These are phyloP conservation scores for Apamea monoglypha DNA, from an alignment of 2,888 invertebrate genomes.

Conservation along the genomic window DNA sequence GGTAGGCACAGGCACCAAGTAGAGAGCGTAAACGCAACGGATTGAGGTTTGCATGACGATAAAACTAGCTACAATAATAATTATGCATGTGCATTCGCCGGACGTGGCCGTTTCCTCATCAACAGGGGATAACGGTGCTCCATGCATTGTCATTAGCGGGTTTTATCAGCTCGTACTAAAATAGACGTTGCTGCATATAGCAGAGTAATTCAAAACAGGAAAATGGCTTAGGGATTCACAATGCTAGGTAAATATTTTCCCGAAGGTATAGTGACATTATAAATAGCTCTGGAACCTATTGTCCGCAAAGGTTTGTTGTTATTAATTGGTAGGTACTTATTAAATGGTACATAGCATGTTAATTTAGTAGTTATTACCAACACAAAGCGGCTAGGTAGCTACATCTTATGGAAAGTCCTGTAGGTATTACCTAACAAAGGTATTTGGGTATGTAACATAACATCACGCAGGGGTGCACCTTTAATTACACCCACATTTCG, in stretches of 20 bases:
- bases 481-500: no score
- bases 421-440: not conserved
- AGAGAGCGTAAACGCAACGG: not conserved
- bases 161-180: constrained; percentile 14
- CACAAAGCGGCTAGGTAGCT: not conserved
- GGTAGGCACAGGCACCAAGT: not conserved
- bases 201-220: constrained; percentile 49
- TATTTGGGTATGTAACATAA: not conserved
- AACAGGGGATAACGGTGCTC: constrained; percentile 52
- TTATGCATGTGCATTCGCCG: constrained; percentile 56
- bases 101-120: constrained; percentile 66
- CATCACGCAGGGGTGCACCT: no score
- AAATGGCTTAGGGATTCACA: constrained; percentile 15
- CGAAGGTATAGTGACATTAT: not conserved
- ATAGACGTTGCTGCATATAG: not conserved
- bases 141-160: constrained; percentile 45
- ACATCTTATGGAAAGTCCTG: not conserved
- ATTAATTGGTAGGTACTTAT: not conserved
- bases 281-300: constrained; percentile 19
- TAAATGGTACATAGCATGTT: not conserved
- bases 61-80: constrained; percentile 14
- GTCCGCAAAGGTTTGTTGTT: not conserved
- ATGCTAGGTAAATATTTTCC: not conserved
- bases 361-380: not conserved
- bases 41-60: constrained; percentile 9